A percentile compares a stretch with the other conserved stretches of the same genome.
Evolutionary conservation across 2,797 vertebrate species (phyloP).

Genomic region (Xyrichtys novacula): DNA sequence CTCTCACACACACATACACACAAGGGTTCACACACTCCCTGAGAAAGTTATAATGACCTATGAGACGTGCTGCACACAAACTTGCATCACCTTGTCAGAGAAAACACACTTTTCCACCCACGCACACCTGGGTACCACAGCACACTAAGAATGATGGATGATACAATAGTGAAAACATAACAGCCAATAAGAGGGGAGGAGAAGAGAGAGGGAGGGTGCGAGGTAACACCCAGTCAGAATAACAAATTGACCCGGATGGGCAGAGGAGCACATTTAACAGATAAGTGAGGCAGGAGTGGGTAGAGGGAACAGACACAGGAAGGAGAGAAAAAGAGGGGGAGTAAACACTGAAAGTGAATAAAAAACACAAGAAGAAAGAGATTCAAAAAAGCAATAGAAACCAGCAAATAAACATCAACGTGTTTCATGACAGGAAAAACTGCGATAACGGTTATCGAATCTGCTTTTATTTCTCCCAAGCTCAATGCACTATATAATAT

Average conservation of each 20-base stretch:
- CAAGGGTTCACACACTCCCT: constrained; percentile 21
- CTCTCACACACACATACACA: constrained; percentile 10
- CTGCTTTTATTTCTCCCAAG: constrained; percentile 14
- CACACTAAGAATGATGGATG: constrained; percentile 70
- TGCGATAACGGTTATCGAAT: constrained; percentile 19
- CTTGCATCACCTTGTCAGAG: constrained; percentile 10
- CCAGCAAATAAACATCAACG: neutral
- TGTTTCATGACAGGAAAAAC: constrained; percentile 9
- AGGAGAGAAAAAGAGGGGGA: neutral
- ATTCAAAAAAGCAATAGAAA: neutral
- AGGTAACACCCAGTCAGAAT: constrained; percentile 33
- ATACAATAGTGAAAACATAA: constrained; percentile 58
- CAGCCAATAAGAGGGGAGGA: constrained; percentile 40
- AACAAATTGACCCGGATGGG: constrained; percentile 32
- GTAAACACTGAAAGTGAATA: neutral
- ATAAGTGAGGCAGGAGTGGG: constrained; percentile 16
- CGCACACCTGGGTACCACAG: constrained; percentile 34
- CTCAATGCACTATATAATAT: constrained; percentile 12
- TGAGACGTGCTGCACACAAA: constrained; percentile 15
- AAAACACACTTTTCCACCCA: constrained; percentile 27
- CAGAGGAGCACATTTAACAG: neutral
- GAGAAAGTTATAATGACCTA: constrained; percentile 51
- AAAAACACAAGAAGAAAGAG: neutral
- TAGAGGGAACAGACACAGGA: neutral
- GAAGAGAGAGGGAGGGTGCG: neutral